Conservation (phyloP, 2,888 invertebrate species). For the Rutpela maculata region DNA sequence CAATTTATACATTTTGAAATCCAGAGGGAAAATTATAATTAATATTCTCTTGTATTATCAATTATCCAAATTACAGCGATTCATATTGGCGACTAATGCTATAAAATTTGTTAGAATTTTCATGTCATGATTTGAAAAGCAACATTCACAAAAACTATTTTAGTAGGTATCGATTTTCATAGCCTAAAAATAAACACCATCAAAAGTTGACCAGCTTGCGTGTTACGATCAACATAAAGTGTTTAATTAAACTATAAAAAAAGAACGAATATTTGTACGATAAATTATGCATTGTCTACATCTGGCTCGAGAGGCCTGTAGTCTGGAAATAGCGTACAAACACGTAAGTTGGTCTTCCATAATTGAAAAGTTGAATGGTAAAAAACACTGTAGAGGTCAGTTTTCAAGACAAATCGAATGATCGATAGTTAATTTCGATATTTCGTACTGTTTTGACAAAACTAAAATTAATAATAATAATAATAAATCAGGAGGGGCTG, state of each 20-base stretch:
- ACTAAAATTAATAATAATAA: no score
- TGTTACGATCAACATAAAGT: not conserved
- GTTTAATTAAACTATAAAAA: not conserved
- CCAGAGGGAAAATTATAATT: no score
- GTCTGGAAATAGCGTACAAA: not conserved
- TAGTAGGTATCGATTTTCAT: slow-evolving; percentile 7
- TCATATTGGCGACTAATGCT: not conserved
- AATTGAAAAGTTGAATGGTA: no score
- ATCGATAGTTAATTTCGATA: no score
- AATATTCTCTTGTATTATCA: not conserved
- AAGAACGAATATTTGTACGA: not conserved
- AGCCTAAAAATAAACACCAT: slow-evolving; percentile 5
- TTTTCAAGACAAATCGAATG: no score
- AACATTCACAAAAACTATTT: slow-evolving; percentile 1
- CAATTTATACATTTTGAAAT: no score
- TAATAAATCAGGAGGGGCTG: no score
- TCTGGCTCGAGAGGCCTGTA: not conserved
- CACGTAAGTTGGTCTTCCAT: no score
- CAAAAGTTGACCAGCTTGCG: slow-evolving; percentile 1
- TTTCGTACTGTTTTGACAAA: no score
- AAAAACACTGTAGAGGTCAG: no score
- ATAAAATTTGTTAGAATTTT: not conserved
- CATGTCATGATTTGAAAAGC: not conserved
- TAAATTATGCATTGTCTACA: slow-evolving; percentile 1
- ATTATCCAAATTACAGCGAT: not conserved